Conservation (phyloP, 2,113 vertebrate species). For the Gobiocypris rarus region DNA sequence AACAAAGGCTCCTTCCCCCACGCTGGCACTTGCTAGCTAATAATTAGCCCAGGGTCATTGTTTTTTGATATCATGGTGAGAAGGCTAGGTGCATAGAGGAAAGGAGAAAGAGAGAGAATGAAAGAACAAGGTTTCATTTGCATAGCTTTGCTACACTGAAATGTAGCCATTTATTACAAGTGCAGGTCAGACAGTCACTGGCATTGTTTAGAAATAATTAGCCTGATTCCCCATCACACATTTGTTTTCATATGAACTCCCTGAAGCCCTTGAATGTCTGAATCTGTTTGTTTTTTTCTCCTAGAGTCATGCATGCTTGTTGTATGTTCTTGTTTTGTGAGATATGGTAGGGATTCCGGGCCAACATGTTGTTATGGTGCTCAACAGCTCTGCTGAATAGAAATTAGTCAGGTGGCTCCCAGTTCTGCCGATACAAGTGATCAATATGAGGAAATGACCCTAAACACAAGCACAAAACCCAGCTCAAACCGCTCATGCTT, state of each 20-base stretch:
- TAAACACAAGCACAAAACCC: not conserved
- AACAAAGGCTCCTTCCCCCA: slow-evolving; percentile 65
- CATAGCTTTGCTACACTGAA: slow-evolving; percentile 65
- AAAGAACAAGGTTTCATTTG: slow-evolving; percentile 65
- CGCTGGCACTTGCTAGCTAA: slow-evolving; percentile 53
- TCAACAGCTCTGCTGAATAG: not conserved
- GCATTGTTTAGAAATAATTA: slow-evolving; percentile 66
- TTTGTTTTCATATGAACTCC: slow-evolving; percentile 33
- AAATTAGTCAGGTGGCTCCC: slow-evolving; percentile 1
- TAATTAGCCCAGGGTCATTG: slow-evolving; percentile 74
- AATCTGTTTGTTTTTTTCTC: not conserved
- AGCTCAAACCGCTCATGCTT: not conserved
- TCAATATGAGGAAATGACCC: slow-evolving; percentile 21
- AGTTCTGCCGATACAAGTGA: slow-evolving; percentile 18
- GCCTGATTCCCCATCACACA: slow-evolving; percentile 61
- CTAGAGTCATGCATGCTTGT: slow-evolving; percentile 6
- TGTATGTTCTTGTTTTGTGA: not conserved
- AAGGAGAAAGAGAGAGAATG: slow-evolving; percentile 1
- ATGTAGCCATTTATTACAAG: slow-evolving; percentile 58
- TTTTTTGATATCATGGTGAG: slow-evolving; percentile 66
- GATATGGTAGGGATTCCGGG: not conserved
- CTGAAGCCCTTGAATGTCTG: slow-evolving; percentile 26
- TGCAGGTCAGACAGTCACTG: slow-evolving; percentile 61
- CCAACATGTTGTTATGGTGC: not conserved
- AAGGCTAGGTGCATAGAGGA: slow-evolving; percentile 31